A percentile compares a stretch with the other conserved stretches of the same genome.
These are phyloP conservation scores for Microcebus jonahi DNA, from an alignment of 2,113 vertebrate species.

Conservation along the genomic window DNA sequence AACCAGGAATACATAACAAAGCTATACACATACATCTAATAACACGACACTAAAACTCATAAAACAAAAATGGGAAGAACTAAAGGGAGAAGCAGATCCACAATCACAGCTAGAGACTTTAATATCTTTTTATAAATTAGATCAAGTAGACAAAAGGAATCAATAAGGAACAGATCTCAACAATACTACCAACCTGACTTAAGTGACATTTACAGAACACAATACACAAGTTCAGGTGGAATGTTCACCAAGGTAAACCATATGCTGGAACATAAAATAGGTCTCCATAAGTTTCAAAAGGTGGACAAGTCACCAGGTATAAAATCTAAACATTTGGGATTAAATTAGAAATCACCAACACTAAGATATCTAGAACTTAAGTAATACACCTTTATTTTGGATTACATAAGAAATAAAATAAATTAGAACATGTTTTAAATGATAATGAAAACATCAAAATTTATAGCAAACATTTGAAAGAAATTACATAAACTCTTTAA, in stretches of 20 bases:
- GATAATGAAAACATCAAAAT: neutral
- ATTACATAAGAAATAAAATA: neutral
- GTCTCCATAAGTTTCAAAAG: neutral
- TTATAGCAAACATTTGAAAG: neutral
- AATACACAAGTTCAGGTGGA: neutral
- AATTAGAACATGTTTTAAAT: neutral
- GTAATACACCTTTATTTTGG: neutral
- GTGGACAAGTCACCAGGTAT: neutral
- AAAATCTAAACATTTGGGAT: neutral
- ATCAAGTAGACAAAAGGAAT: neutral
- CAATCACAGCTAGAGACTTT: neutral
- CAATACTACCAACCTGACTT: neutral
- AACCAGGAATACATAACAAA: neutral
- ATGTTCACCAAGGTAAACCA: neutral
- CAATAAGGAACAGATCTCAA: neutral
- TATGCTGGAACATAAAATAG: neutral
- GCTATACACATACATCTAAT: neutral
- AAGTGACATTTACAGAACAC: neutral
- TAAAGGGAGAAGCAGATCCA: neutral
- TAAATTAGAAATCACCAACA: neutral
- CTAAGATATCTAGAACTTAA: neutral
- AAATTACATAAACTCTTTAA: slow-evolving; percentile 2
- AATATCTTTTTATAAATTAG: neutral
- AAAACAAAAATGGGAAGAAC: neutral
- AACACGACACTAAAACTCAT: neutral